Base-by-base conservation (phyloP, 2,113 vertebrate genomes). In the Menidia beryllina region DNA sequence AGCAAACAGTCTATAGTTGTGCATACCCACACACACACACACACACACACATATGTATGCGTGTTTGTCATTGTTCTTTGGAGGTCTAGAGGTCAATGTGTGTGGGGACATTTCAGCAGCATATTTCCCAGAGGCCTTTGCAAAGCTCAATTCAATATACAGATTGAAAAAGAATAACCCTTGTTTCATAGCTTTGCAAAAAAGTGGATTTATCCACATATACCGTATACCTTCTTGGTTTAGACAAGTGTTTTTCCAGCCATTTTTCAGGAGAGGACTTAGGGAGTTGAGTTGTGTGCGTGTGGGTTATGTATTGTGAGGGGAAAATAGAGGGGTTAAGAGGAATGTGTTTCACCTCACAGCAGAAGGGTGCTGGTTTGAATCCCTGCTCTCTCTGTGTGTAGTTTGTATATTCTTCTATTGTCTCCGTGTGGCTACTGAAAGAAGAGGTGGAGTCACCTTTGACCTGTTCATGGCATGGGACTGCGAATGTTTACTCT, bases 81-180 rank as follows among this genome's bases (percentile, higher is more conserved):
- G 60, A 65, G 66, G 65, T 75, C 79, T 74, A 55, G 85, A 87
- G 87, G 86, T 88, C 83, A 83, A 61, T 66, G 54, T 73, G 75
- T 66, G 75, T 61, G 52, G 65, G 64, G 72, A 77, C 73, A 75
- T 88, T 87, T 86, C 73, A 69, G 75, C 72, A 43, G 65, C 38
- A 84, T 69, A 88, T 88, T 90, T 87, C 85, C 82, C 88, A 69
- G 57, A 88, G 86, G 86, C 74, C 72, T 26, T 80, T 60, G 67
- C 63, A 66, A 72, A 63, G 54, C 72, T 52, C 13, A 20, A 61
- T 68, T 78, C 75, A 78, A 76, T 83, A 86, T 76, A 74, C 63
- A 75, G 30, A 56, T 51, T 52, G 49, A 34, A 34, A 34, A 34
- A 30, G 10, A 34, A 34, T 8, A 34, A 34, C 30, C 30, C 50